Evolutionary conservation across 2,113 vertebrate genomes (phyloP), one percentile per base, ranked within the genome.

Genomic region (Dipodomys merriami): DNA sequence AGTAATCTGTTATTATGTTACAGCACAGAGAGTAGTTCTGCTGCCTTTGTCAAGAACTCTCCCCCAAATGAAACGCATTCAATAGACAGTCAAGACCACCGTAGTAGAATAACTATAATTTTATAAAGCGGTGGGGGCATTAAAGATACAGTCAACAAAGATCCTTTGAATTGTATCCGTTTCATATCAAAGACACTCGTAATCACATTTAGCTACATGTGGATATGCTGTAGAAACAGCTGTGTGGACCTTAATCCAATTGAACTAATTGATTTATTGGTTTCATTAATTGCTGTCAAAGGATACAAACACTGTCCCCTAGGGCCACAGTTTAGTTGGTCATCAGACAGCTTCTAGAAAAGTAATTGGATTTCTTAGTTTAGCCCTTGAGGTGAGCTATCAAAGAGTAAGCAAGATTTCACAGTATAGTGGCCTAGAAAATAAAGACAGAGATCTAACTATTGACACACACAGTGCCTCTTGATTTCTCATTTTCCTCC

Each of bases 211-310:
- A 95, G 91, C 93, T 91, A 90, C 79, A 95, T 92, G 64, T 72
- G 87, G 85, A 84, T 90, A 85, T 74, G 92, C 88, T 88, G 65
- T 95, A 74, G 90, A 95, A 96, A 96, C 90, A 94, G 93, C 79
- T 94, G 83, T 90, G 83, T 95, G 83, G 94, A 95, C 35, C 88
- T 94, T 96, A 96, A 97, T 95, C 93, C 96, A 96, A 96, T 97
- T 96, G 96, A 93, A 92, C 92, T 96, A 96, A 97, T 97, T 96
- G 96, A 97, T 96, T 96, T 96, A 97, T 97, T 96, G 96, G 94
- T 95, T 96, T 97, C 96, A 96, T 97, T 96, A 97, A 97, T 97
- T 96, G 96, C 88, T 97, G 96, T 96, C 96, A 95, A 94, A 94
- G 88, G 95, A 96, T 96, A 97, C 92, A 95, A 90, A 95, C 94